Evolutionary conservation across 2,797 vertebrate genomes (phyloP), one percentile per base, ranked within the genome.

Genomic region (Trematomus bernacchii): DNA sequence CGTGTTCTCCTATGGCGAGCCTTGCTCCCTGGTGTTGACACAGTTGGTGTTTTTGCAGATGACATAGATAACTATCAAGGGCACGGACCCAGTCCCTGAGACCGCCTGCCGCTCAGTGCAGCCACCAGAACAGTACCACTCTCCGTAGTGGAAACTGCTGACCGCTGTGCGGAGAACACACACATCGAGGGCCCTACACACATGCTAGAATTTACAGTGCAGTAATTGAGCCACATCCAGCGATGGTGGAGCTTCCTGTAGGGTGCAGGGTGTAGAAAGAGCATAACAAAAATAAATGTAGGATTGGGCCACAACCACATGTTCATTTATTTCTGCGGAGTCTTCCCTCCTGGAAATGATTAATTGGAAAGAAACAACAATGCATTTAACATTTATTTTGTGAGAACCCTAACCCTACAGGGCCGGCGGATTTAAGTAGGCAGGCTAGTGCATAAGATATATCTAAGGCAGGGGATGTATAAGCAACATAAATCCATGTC

Each of bases 31-130:
- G 67, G 6, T 93, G 89, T 93, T 93, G 87, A 93, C 85, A 91
- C 91, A 93, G 93, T 92, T 92, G 92, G 85, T 88, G 91, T 92
- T 91, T 90, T 64, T 87, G 76, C 78, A 75, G 80, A 85, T 77
- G 87, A 87, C 82, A 86, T 51, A 42, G 85, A 87, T 80, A 80
- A 55, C 66, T 60, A 83, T 87, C 80, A 79, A 71, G 85, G 84
- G 61, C 80, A 83, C 75, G 77, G 72, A 21, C 46, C 2, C 27
- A 40, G 73, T 77, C 86, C 79, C 69, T 63, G 50, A 48, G 71
- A 71, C 70, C 15, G 42, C 76, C 84, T 33, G 68, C 47, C 12
- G 48, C 77, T 59, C 51, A 0, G n/a, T 27, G 58, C 14, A 23
- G 46, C 63, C 3, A 2, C 52, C 51, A 9, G 46, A 46, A 15